phyloP scores from a whole-genome alignment of 2,113 vertebrate species.

The Chloropsis cyanopogon region DNA sequence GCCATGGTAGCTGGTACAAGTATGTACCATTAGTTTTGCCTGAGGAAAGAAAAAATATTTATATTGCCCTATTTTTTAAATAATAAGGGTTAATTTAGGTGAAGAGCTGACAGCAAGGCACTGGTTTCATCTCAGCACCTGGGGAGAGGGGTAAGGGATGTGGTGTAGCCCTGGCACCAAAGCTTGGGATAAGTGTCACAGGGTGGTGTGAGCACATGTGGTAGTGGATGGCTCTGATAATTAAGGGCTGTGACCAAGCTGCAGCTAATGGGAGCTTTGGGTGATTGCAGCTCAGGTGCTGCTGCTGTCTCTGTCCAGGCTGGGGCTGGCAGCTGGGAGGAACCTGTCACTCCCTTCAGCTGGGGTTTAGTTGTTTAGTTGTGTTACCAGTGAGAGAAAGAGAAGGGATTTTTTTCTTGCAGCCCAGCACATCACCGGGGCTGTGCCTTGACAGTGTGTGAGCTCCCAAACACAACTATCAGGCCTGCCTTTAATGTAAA shows the following conservation, averaged over 20 bases:
- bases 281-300: neutral
- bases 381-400: neutral
- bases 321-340: neutral
- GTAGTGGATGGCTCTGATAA: neutral
- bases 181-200: neutral
- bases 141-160: neutral
- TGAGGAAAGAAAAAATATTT: neutral
- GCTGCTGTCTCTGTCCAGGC: neutral
- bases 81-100: neutral
- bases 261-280: neutral
- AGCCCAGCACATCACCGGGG: rapidly evolving
- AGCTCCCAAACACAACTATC: neutral
- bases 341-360: neutral
- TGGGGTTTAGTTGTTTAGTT: neutral
- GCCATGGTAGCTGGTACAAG: neutral
- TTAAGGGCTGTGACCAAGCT: neutral
- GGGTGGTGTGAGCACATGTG: neutral
- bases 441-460: rapidly evolving
- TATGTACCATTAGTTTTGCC: neutral
- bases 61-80: neutral
- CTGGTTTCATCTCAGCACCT: neutral
- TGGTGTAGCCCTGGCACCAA: neutral
- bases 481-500: neutral
- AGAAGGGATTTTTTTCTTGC: neutral
- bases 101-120: neutral